phyloP scores from a whole-genome alignment of 2,113 vertebrate species.

The Dissostichus mawsoni region DNA sequence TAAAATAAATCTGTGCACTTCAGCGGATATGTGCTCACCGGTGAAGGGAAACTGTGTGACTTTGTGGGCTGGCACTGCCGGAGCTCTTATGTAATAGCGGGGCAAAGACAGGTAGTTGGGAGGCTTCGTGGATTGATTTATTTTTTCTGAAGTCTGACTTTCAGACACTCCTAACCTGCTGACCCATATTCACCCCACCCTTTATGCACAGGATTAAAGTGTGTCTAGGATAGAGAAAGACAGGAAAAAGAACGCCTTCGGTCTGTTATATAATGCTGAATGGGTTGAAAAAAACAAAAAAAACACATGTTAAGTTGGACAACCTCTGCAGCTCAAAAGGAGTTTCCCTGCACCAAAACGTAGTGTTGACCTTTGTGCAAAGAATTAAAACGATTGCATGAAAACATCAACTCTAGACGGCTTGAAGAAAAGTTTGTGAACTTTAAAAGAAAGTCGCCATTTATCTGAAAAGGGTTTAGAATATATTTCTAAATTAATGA shows the following conservation, averaged over 20 bases:
- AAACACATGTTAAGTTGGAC: slow-evolving; percentile 64
- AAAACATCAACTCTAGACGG: background rate
- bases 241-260: slow-evolving; percentile 73
- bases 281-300: slow-evolving; percentile 68
- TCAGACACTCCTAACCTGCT: slow-evolving; percentile 86
- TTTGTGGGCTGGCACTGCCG: slow-evolving; percentile 74
- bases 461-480: background rate
- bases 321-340: slow-evolving; percentile 59
- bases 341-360: slow-evolving; percentile 50
- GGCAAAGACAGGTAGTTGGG: slow-evolving; percentile 75
- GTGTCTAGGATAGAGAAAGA: slow-evolving; percentile 79
- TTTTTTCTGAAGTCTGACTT: slow-evolving; percentile 72
- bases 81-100: slow-evolving; percentile 83
- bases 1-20: background rate
- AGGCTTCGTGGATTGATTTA: slow-evolving; percentile 70
- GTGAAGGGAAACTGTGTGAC: slow-evolving; percentile 63
- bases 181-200: slow-evolving; percentile 85
- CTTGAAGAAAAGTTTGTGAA: slow-evolving; percentile 42
- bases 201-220: slow-evolving; percentile 79
- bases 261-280: slow-evolving; percentile 85
- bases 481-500: background rate
- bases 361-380: slow-evolving; percentile 24
- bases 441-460: slow-evolving; percentile 10
- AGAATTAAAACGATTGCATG: background rate
- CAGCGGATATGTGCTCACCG: slow-evolving; percentile 24